Evolutionary conservation across 2,888 invertebrate species (phyloP).

Genomic region (Gymnosoma rotundatum): DNA sequence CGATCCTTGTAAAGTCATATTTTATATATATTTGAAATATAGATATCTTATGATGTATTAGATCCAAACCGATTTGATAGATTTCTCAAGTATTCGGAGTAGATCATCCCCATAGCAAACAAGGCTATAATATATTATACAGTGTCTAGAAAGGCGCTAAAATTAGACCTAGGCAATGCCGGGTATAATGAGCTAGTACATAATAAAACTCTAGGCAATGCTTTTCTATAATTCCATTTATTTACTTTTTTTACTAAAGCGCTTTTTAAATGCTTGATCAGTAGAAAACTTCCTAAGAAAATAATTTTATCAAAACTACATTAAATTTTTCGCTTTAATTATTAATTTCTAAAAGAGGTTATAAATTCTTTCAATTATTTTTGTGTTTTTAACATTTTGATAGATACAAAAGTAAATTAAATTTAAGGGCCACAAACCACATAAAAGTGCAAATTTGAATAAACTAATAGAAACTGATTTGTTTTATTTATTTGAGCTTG

Average conservation of each 20-base stretch:
- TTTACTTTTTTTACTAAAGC: background rate
- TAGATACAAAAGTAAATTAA: background rate
- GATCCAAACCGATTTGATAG: too few species aligned
- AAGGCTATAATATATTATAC: too few species aligned
- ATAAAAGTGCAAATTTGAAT: constrained; percentile 16
- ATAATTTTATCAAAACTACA: background rate
- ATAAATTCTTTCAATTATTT: constrained; percentile 16
- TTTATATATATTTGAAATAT: too few species aligned
- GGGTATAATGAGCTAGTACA: too few species aligned
- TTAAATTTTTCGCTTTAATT: constrained; percentile 10
- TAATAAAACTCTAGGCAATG: too few species aligned
- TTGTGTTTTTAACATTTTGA: background rate
- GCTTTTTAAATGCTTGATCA: constrained; percentile 36
- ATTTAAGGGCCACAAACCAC: constrained; percentile 21
- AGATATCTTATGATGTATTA: too few species aligned
- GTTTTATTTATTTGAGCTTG: constrained; percentile 4
- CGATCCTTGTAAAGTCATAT: too few species aligned
- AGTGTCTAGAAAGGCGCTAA: too few species aligned
- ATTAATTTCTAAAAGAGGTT: constrained; percentile 19
- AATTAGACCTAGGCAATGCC: too few species aligned
- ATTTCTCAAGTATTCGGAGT: too few species aligned
- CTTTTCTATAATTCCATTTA: too few species aligned
- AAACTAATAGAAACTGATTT: constrained; percentile 1
- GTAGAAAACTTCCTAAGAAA: constrained; percentile 24
- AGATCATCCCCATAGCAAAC: too few species aligned